These are phyloP conservation scores for Pollenia angustigena DNA, from an alignment of 2,888 invertebrate genomes.

Conservation along the genomic window DNA sequence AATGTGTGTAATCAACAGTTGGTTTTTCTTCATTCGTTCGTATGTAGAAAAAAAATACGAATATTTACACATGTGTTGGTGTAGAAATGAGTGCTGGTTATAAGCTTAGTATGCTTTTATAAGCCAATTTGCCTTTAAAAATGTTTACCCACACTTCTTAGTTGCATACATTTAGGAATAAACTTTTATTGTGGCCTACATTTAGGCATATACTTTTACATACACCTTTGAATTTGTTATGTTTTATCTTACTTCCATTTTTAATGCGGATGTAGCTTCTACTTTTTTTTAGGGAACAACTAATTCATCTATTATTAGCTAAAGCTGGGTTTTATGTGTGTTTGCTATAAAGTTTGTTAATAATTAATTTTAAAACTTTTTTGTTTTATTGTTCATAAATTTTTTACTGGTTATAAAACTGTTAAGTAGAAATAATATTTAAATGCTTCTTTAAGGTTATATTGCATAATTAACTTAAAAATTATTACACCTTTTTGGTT, in stretches of 20 bases:
- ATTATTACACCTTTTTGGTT: not conserved
- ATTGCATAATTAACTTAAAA: not conserved
- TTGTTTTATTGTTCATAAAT: not conserved
- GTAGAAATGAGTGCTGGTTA: not conserved
- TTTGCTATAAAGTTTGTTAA: slow-evolving; percentile 3
- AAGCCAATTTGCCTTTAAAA: slow-evolving; percentile 33
- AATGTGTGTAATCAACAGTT: slow-evolving; percentile 21
- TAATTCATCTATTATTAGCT: not conserved
- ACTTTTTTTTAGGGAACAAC: not conserved
- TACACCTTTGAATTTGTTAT: not conserved
- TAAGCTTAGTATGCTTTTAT: slow-evolving; percentile 24
- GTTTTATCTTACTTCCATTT: not conserved
- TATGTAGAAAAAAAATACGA: not conserved
- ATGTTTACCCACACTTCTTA: not conserved
- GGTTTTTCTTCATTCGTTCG: not conserved
- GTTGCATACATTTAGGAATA: not conserved
- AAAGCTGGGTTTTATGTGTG: not conserved
- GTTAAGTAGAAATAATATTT: not conserved
- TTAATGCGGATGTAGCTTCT: not conserved
- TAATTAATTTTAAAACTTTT: not conserved
- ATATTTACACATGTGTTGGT: slow-evolving; percentile 3
- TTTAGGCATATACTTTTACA: too few species aligned
- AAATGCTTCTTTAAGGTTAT: not conserved
- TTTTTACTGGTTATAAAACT: slow-evolving; percentile 10
- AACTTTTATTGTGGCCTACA: too few species aligned